Conservation (phyloP, 2,888 invertebrate genomes). For the Drosophila hamatofila region DNA sequence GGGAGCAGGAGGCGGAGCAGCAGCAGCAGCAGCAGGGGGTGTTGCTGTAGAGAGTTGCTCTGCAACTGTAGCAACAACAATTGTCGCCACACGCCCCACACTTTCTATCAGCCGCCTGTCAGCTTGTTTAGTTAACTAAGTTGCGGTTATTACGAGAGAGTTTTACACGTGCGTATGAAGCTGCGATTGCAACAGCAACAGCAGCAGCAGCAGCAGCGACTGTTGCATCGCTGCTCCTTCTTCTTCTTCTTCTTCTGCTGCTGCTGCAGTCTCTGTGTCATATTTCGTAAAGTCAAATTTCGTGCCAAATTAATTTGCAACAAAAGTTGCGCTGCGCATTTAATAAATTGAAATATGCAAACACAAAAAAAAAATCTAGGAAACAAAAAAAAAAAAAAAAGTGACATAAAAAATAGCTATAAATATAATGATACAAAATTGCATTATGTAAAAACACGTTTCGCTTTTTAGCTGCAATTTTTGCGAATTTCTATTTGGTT, state of each 20-base stretch:
- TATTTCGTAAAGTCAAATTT: constrained; percentile 66
- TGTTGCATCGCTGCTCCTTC: constrained; percentile 28
- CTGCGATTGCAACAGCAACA: constrained; percentile 13
- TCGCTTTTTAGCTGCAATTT: constrained; percentile 4
- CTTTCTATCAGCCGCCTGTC: constrained; percentile 52
- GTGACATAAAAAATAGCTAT: background rate
- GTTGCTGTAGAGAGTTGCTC: too few species aligned
- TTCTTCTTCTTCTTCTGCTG: background rate
- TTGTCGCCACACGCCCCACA: constrained; percentile 9
- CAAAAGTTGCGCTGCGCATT: constrained; percentile 72
- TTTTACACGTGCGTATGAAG: constrained; percentile 51
- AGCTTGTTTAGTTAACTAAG: constrained; percentile 80
- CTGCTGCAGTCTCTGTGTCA: constrained; percentile 27
- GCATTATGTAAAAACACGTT: constrained; percentile 12
- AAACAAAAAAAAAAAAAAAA: background rate
- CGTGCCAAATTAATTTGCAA: constrained; percentile 76
- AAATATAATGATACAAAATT: constrained; percentile 8
- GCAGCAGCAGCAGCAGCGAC: constrained; percentile 2
- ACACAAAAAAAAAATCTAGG: constrained; percentile 10
- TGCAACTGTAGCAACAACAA: constrained; percentile 42
- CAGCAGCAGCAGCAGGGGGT: background rate
- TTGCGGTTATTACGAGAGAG: constrained; percentile 75
- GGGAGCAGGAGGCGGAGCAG: background rate
- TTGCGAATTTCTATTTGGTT: constrained; percentile 3
- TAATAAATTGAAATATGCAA: constrained; percentile 71